These are phyloP conservation scores for Chionoecetes opilio DNA, from an alignment of 1,140 invertebrate genomes.

Conservation along the genomic window DNA sequence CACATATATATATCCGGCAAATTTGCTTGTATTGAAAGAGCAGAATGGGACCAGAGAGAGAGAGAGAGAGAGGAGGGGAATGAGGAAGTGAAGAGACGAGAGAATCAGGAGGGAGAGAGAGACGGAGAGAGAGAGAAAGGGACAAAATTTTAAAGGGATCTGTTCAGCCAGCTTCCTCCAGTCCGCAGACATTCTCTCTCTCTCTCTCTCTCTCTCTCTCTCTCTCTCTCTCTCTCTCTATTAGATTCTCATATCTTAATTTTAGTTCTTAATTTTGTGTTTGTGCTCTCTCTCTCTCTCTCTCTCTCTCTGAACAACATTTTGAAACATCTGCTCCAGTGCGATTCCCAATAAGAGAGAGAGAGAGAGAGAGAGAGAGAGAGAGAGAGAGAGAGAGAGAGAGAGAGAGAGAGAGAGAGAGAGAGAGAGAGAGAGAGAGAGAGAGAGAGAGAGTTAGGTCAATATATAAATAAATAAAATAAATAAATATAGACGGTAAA, in stretches of 20 bases:
- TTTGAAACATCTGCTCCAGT: background rate
- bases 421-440: constrained; percentile 60
- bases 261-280: no score
- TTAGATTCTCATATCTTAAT: background rate
- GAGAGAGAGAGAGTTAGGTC: constrained; percentile 46
- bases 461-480: background rate
- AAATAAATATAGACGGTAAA: background rate
- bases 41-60: no score
- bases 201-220: constrained; percentile 2
- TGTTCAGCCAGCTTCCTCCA: no score
- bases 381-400: constrained; percentile 62
- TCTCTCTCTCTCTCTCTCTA: background rate
- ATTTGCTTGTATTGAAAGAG: no score
- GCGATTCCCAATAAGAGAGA: background rate
- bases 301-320: background rate
- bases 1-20: no score
- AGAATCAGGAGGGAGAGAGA: no score
- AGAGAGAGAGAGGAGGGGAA: no score
- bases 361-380: constrained; percentile 52
- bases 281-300: background rate
- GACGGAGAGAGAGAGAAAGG: no score
- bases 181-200: no score
- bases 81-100: no score
- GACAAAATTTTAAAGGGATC: no score
- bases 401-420: constrained; percentile 56